These are phyloP conservation scores for Proisotoma minuta DNA, from an alignment of 2,888 invertebrate genomes.

Conservation along the genomic window DNA sequence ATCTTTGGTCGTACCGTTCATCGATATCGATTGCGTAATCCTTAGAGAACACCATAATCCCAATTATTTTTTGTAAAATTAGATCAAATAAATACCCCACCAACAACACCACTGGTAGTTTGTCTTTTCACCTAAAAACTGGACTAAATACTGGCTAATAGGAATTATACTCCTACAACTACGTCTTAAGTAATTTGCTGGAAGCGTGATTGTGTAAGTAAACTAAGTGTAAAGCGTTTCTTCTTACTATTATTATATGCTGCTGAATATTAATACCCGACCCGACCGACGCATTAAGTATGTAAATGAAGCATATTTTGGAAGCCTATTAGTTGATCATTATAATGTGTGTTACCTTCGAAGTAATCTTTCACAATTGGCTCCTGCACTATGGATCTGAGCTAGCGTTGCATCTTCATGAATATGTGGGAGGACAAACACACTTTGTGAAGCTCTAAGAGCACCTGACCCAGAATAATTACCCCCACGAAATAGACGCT, in stretches of 20 bases:
- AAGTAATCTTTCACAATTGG: constrained; percentile 40
- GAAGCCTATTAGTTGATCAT: background rate
- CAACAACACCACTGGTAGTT: no score
- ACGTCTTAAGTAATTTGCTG: background rate
- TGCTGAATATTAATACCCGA: constrained; percentile 1
- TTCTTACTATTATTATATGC: background rate
- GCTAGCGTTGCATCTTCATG: constrained; percentile 39
- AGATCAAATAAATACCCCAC: no score
- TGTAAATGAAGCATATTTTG: constrained; percentile 2
- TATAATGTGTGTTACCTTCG: constrained; percentile 33
- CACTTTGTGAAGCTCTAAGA: constrained; percentile 45
- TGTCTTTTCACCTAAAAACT: background rate
- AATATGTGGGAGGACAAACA: constrained; percentile 45
- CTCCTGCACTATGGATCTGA: constrained; percentile 29
- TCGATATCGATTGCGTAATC: background rate
- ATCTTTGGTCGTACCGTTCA: background rate
- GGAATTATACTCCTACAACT: background rate
- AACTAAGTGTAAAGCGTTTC: no score
- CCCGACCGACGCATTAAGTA: background rate
- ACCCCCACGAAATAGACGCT: constrained; percentile 40
- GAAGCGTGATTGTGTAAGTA: no score
- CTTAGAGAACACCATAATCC: background rate
- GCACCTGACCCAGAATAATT: constrained; percentile 36
- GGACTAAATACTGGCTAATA: background rate
- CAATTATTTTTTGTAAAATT: background rate